Base-by-base conservation (phyloP, 2,888 invertebrate species). In the Phengaris alcon region DNA sequence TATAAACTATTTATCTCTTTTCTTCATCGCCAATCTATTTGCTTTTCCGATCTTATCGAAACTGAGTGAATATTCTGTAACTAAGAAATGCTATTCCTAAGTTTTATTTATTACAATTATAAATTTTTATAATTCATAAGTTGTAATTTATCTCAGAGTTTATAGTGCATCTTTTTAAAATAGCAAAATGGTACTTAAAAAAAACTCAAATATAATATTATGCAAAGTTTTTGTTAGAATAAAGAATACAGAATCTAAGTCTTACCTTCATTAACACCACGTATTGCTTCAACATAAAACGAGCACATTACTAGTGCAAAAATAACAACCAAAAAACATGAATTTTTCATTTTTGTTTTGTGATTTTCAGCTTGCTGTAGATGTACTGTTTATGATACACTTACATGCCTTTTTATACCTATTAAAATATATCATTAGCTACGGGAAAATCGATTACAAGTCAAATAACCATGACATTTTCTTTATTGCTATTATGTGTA, bases 341-440 rank as follows among this genome's bases (percentile, higher is more conserved):
- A 64, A 64, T 10, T 35, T 64, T 64, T 64, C 64, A 64, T 64
- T 64, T 64, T 64, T 13, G 12, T 12, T 44, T 64, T 64, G 12
- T 35, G 12, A 35, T 64, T 44, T 64, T 12, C 12, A 7, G 64
- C 64, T 44, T 22, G 6, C n/a, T n/a, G 64, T 12, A 22, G 35
- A 5, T 35, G 35, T 64, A 35, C 35, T 64, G 44, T 35, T 35
- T 2, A 6, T 35, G 5, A 35, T 52, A 64, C 9, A 35, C 13
- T 12, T 64, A 12, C 6, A 35, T 64, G 35, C 35, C 64, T 44
- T 64, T 64, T 12, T 64, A 64, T 64, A 64, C 35, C 12, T 13
- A 12, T 64, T 64, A 13, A 35, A 35, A 44, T 44, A 44, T 13
- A 64, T 44, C 64, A 64, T 44, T 64, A 64, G 64, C 35, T 64